Conservation (phyloP, 2,797 vertebrate species). For the Amazona ochrocephala region DNA sequence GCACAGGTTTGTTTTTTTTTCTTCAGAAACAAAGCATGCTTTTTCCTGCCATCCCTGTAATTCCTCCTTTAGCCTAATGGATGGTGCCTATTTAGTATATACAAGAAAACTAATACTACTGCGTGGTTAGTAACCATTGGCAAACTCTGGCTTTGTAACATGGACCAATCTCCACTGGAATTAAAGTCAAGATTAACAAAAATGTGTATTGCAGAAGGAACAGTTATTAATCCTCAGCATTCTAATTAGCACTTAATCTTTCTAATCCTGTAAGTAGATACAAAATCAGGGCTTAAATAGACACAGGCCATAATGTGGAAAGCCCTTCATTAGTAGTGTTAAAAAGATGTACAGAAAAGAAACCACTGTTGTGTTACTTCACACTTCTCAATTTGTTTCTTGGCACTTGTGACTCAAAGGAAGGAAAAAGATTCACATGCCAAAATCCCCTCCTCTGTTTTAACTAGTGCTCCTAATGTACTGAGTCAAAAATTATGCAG, state of each 20-base stretch:
- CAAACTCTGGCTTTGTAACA: conserved; percentile 38
- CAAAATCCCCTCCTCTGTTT: conserved; percentile 30
- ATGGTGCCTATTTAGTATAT: neutral
- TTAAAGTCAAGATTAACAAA: conserved; percentile 58
- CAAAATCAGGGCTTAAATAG: conserved; percentile 41
- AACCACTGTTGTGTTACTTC: neutral
- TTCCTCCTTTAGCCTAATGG: neutral
- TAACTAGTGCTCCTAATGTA: neutral
- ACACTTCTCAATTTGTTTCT: conserved; percentile 4
- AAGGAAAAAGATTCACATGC: neutral
- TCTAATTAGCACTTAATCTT: conserved; percentile 56
- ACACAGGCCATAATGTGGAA: conserved; percentile 5
- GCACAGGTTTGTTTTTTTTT: neutral
- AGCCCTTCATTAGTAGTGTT: conserved; percentile 17
- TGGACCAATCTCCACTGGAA: neutral
- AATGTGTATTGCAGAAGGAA: conserved; percentile 41
- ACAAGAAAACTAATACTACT: neutral
- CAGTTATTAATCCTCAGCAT: conserved; percentile 27
- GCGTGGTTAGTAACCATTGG: conserved; percentile 1
- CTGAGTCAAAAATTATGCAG: neutral
- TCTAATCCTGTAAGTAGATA: conserved; percentile 58
- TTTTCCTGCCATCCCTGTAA: neutral
- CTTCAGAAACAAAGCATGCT: neutral
- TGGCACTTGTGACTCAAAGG: neutral
- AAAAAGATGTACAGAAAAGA: conserved; percentile 16